Percentiles rank a stretch among this genome's conserved stretches.
phyloP scores from a whole-genome alignment of 2,113 vertebrate genomes.

The Forbesichthys agassizii region DNA sequence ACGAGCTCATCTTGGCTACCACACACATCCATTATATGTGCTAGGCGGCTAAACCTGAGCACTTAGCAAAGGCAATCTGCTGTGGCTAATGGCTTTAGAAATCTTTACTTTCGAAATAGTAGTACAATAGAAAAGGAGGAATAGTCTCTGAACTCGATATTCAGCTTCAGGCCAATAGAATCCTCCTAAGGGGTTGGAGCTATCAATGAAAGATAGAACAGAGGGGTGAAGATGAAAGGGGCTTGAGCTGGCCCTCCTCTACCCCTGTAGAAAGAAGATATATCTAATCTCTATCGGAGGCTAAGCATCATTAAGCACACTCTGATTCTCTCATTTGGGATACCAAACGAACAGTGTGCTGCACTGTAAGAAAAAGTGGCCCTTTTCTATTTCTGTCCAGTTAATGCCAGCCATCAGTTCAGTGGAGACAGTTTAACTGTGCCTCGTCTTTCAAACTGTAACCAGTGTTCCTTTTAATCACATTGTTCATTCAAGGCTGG shows the following conservation, averaged over 20 bases:
- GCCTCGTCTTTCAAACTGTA: constrained; percentile 32
- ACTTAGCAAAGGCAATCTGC: constrained; percentile 47
- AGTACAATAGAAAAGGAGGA: constrained; percentile 31
- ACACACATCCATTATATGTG: constrained; percentile 13
- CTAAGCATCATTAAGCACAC: constrained; percentile 39
- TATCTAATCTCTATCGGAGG: constrained; percentile 41
- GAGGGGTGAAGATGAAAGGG: constrained; percentile 38
- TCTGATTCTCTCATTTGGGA: constrained; percentile 38
- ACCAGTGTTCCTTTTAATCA: constrained; percentile 50
- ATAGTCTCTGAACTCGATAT: constrained; percentile 43
- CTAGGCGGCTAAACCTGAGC: constrained; percentile 8
- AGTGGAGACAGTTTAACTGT: constrained; percentile 48
- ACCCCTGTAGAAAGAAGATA: constrained; percentile 26
- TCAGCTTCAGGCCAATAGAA: constrained; percentile 54
- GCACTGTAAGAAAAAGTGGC: constrained; percentile 12
- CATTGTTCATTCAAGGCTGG: constrained; percentile 53
- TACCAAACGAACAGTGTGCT: constrained; percentile 33
- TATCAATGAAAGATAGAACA: constrained; percentile 32
- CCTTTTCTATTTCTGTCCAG: constrained; percentile 30
- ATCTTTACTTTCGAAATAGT: no score
- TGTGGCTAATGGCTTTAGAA: constrained; percentile 36
- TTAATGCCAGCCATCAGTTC: constrained; percentile 60
- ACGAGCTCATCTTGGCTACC: constrained; percentile 24
- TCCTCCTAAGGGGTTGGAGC: constrained; percentile 48
- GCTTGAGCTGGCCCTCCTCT: constrained; percentile 37